phyloP scores from a whole-genome alignment of 2,797 vertebrate species.

The Taeniopygia guttata region DNA sequence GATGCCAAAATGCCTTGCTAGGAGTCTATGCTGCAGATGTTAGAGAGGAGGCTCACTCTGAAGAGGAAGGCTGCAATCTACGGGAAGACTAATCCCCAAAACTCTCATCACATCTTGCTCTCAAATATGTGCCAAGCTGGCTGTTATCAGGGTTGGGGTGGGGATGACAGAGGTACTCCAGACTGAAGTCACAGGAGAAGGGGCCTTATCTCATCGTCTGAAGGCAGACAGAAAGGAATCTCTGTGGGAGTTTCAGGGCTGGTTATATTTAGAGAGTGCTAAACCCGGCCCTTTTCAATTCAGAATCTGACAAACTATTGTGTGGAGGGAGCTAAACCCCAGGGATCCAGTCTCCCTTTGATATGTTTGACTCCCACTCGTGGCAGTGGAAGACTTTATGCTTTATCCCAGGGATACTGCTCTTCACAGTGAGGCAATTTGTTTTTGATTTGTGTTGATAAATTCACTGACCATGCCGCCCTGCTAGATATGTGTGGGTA shows the following conservation, averaged over 20 bases:
- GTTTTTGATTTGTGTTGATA: not conserved
- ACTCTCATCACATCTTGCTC: not conserved
- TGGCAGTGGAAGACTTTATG: slow-evolving; percentile 17
- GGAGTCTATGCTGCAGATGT: not conserved
- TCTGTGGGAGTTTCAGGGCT: slow-evolving; percentile 57
- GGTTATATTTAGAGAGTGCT: slow-evolving; percentile 66
- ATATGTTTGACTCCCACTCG: slow-evolving; percentile 35
- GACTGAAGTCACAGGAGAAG: slow-evolving; percentile 57
- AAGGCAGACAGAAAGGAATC: slow-evolving; percentile 63
- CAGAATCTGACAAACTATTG: slow-evolving; percentile 53
- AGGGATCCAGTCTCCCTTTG: not conserved
- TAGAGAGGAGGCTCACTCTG: not conserved
- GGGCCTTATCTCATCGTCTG: slow-evolving; percentile 53
- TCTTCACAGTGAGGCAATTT: not conserved
- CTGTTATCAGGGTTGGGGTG: slow-evolving; percentile 46
- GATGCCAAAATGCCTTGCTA: not conserved
- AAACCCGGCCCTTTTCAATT: slow-evolving; percentile 49
- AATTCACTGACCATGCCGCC: not conserved
- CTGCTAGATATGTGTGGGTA: not conserved
- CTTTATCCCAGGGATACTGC: not conserved
- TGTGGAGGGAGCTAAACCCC: slow-evolving; percentile 38
- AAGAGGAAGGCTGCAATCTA: not conserved
- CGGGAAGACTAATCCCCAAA: not conserved
- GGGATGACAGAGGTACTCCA: slow-evolving; percentile 57
- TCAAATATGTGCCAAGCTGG: slow-evolving; percentile 33